Percentiles rank a stretch among this genome's conserved stretches.
phyloP scores from a whole-genome alignment of 2,888 invertebrate species.

The Poecilobothrus nobilitatus region DNA sequence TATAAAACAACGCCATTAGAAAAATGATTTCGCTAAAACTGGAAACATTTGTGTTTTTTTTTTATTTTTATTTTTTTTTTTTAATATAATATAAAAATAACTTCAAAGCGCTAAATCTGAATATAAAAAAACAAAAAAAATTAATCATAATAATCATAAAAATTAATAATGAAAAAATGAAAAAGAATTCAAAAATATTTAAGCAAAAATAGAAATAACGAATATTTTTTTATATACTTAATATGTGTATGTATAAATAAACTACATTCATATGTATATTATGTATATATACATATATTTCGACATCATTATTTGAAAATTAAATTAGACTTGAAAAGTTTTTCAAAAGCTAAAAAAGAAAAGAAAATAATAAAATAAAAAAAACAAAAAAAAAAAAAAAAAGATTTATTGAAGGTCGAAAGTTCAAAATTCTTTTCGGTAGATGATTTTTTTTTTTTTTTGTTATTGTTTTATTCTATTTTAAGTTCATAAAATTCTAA shows the following conservation, averaged over 20 bases:
- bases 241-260: no score
- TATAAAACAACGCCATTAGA: background rate
- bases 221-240: no score
- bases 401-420: constrained; percentile 3
- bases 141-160: no score
- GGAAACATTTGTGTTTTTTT: background rate
- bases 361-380: background rate
- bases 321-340: background rate
- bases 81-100: background rate
- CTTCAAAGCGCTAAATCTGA: background rate
- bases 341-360: background rate
- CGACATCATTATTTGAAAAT: background rate
- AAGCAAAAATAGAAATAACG: no score
- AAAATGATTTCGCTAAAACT: background rate
- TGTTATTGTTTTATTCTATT: background rate
- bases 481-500: no score
- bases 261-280: no score
- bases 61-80: background rate
- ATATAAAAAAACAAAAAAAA: background rate
- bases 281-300: no score
- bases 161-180: background rate
- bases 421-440: constrained; percentile 4
- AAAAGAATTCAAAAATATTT: background rate
- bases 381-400: background rate
- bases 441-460: background rate